phyloP scores from a whole-genome alignment of 1,140 invertebrate species.

The Cyrtorhinus lividipennis region DNA sequence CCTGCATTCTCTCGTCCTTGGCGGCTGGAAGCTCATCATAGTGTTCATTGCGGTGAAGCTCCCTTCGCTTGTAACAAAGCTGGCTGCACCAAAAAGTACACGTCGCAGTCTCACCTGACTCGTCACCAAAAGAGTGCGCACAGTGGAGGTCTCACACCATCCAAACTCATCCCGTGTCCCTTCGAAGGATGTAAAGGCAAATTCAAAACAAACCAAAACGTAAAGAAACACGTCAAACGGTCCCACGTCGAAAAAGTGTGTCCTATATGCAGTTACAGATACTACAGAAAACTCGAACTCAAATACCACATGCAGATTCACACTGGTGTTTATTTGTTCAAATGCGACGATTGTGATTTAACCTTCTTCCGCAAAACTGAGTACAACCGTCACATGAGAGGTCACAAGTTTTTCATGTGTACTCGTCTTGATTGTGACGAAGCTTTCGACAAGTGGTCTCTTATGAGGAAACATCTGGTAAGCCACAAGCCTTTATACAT shows the following conservation, averaged over 20 bases:
- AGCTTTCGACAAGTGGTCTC: constrained; percentile 6
- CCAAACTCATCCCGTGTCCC: constrained; percentile 18
- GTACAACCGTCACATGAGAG: constrained; percentile 9
- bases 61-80: constrained; percentile 30
- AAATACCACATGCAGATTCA: constrained; percentile 10
- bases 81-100: constrained; percentile 34
- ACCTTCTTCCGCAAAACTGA: neutral
- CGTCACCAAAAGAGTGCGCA: constrained; percentile 32
- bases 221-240: constrained; percentile 27
- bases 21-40: constrained; percentile 32
- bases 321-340: neutral
- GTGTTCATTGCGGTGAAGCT: constrained; percentile 33
- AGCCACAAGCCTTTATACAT: neutral
- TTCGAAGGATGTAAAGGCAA: constrained; percentile 23
- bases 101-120: constrained; percentile 34
- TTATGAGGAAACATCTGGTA: constrained; percentile 9
- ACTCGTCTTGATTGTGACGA: neutral
- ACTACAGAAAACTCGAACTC: constrained; percentile 2
- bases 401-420: constrained; percentile 1
- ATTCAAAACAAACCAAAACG: constrained; percentile 26
- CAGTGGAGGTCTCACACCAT: neutral
- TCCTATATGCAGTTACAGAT: constrained; percentile 5
- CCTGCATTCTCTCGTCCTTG: constrained; percentile 33
- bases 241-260: constrained; percentile 25
- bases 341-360: neutral